These are phyloP conservation scores for Pyrocephalus nanus DNA, from an alignment of 2,797 vertebrate genomes.

Conservation along the genomic window DNA sequence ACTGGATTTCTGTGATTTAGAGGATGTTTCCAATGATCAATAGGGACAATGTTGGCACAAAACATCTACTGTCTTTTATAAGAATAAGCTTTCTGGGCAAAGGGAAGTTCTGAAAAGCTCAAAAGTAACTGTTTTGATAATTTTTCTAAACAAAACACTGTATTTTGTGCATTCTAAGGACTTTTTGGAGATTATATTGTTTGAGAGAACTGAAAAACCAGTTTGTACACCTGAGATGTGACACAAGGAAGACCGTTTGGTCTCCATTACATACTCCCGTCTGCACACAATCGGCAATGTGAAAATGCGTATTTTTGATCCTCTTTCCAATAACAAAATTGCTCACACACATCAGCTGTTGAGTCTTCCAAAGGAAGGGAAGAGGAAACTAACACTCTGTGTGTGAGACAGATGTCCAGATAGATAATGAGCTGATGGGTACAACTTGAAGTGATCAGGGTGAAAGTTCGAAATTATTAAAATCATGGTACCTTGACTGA, in stretches of 20 bases:
- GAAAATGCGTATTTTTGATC: not conserved
- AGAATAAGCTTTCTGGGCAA: not conserved
- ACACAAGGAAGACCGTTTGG: not conserved
- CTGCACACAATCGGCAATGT: rapidly evolving
- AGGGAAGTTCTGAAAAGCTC: not conserved
- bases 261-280: not conserved
- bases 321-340: not conserved
- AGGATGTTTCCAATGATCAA: not conserved
- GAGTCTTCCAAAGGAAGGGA: not conserved
- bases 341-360: not conserved
- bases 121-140: not conserved
- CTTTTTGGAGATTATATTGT: not conserved
- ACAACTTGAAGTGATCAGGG: not conserved
- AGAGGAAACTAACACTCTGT: rapidly evolving
- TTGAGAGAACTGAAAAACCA: not conserved
- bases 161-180: not conserved
- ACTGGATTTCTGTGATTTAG: not conserved
- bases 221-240: not conserved
- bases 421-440: not conserved
- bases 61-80: not conserved
- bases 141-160: not conserved
- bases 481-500: not conserved
- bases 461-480: not conserved
- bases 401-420: not conserved
- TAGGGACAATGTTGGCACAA: not conserved